Evolutionary conservation across 2,888 invertebrate species (phyloP).

Genomic region (Phania funesta): DNA sequence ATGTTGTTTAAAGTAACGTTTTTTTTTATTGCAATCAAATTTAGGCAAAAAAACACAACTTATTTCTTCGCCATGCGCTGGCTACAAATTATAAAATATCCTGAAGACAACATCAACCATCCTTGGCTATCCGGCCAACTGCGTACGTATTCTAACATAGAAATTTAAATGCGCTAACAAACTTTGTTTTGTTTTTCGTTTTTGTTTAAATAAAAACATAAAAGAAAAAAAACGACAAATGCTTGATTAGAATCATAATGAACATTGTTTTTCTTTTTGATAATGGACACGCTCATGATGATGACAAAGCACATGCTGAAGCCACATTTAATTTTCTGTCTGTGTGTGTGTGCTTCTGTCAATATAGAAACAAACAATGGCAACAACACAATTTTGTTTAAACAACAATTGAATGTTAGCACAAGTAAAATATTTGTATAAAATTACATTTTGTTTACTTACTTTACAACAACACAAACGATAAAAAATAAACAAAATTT

Average conservation of each 20-base stretch:
- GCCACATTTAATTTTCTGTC: background rate
- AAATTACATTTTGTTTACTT: constrained; percentile 59
- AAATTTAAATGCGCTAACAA: too few species aligned
- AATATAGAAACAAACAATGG: constrained; percentile 1
- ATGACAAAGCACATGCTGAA: background rate
- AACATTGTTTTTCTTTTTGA: constrained; percentile 35
- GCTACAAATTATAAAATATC: too few species aligned
- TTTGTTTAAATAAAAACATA: background rate
- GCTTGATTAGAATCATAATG: constrained; percentile 60
- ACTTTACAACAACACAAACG: constrained; percentile 7
- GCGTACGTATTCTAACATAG: too few species aligned
- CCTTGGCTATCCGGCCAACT: too few species aligned
- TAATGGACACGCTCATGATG: background rate
- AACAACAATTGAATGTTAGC: constrained; percentile 38
- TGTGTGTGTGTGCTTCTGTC: background rate
- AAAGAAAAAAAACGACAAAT: constrained; percentile 27
- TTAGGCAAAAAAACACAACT: too few species aligned
- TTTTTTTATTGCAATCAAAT: too few species aligned
- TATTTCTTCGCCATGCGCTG: too few species aligned
- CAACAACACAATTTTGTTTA: constrained; percentile 17
- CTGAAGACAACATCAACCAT: too few species aligned
- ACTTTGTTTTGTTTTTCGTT: background rate
- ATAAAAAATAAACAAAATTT: constrained; percentile 40
- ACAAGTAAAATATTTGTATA: constrained; percentile 62
- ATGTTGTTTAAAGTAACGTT: too few species aligned